phyloP scores from a whole-genome alignment of 1,140 invertebrate genomes.

The Papilio glaucus region DNA sequence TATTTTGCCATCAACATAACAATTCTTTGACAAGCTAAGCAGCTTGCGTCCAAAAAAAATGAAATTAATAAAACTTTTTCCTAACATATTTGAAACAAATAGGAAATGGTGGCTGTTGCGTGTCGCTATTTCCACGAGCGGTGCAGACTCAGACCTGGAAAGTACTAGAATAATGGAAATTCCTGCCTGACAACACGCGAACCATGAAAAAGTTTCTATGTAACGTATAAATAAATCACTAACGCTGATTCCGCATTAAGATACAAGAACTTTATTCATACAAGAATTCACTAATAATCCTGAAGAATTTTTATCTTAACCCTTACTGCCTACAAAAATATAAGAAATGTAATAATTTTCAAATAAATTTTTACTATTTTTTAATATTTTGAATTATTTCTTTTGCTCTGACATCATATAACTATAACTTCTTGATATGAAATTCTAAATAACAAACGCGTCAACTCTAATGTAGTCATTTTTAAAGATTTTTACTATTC shows the following conservation, averaged over 20 bases:
- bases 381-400: neutral
- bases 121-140: slow-evolving; percentile 29
- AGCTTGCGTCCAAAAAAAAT: neutral
- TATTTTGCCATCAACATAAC: neutral
- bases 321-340: neutral
- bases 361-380: neutral
- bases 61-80: slow-evolving; percentile 16
- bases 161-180: slow-evolving; percentile 36
- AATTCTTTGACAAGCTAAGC: neutral
- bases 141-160: slow-evolving; percentile 33
- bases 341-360: neutral
- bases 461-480: neutral
- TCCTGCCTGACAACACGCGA: slow-evolving; percentile 33
- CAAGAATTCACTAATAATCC: neutral
- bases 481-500: slow-evolving; percentile 19
- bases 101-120: slow-evolving; percentile 23
- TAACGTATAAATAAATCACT: slow-evolving; percentile 33
- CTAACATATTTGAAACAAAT: slow-evolving; percentile 28
- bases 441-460: neutral
- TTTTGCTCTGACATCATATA: too few species aligned
- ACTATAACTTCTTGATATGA: too few species aligned
- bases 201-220: slow-evolving; percentile 26
- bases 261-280: slow-evolving; percentile 25
- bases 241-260: slow-evolving; percentile 32
- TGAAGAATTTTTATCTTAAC: neutral